phyloP scores from a whole-genome alignment of 92 coral and sea anemone species.

The Actinernus sp. region DNA sequence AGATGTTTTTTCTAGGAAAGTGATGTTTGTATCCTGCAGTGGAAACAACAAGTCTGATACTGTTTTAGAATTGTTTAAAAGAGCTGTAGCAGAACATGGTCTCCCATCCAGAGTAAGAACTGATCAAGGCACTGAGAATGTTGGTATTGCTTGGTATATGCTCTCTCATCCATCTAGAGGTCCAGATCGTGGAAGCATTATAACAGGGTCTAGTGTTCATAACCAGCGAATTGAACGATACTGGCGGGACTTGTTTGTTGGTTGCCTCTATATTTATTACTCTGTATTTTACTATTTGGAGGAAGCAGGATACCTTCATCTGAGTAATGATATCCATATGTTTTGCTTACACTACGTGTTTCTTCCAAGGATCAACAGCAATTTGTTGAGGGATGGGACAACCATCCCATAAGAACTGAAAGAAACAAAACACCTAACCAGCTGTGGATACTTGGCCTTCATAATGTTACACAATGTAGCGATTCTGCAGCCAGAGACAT shows the following conservation, averaged over 20 bases:
- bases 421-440: no score
- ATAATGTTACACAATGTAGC: slow-evolving; percentile 31
- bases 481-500: no score
- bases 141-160: slow-evolving; percentile 50
- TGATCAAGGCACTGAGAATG: slow-evolving; percentile 60
- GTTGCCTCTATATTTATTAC: slow-evolving; percentile 43
- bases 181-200: no score
- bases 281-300: slow-evolving; percentile 38
- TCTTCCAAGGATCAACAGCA: slow-evolving; percentile 67
- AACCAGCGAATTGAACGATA: slow-evolving; percentile 59
- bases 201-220: slow-evolving; percentile 52
- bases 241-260: slow-evolving; percentile 55
- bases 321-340: slow-evolving; percentile 46
- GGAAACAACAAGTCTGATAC: slow-evolving; percentile 53
- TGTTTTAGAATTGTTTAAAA: slow-evolving; percentile 28
- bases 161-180: slow-evolving; percentile 50
- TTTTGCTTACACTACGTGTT: slow-evolving; percentile 51
- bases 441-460: slow-evolving; percentile 71
- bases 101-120: slow-evolving; percentile 58
- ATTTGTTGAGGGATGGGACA: slow-evolving; percentile 50
- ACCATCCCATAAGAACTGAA: slow-evolving; percentile 59
- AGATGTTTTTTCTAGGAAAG: slow-evolving; percentile 36
- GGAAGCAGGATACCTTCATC: slow-evolving; percentile 45
- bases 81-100: slow-evolving; percentile 48
- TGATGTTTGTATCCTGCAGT: slow-evolving; percentile 34